Percentiles rank a stretch among this genome's conserved stretches.
phyloP scores from a whole-genome alignment of 2,888 invertebrate species.

The Drosophila kambysellisi region DNA sequence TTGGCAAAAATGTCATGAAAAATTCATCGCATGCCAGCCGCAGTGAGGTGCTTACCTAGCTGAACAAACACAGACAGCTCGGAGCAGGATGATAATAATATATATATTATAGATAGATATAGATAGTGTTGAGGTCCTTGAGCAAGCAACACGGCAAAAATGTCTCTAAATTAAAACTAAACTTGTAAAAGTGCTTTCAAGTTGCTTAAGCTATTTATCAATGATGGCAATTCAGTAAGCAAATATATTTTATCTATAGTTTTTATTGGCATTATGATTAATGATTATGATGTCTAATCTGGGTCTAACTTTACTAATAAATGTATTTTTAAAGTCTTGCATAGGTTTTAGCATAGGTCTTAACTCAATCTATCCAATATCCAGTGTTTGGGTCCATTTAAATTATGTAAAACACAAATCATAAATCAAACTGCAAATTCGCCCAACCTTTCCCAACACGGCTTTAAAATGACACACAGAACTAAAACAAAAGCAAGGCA shows the following conservation, averaged over 20 bases:
- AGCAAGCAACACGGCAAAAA: slow-evolving; percentile 5
- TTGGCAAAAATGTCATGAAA: slow-evolving; percentile 76
- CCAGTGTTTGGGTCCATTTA: neutral
- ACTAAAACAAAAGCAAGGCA: slow-evolving; percentile 28
- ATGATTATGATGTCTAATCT: neutral
- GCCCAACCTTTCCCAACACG: slow-evolving; percentile 32
- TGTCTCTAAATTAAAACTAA: slow-evolving; percentile 3
- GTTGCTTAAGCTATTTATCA: neutral
- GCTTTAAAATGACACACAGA: slow-evolving; percentile 31
- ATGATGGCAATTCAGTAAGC: neutral
- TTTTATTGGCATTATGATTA: neutral
- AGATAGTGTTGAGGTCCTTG: slow-evolving; percentile 9
- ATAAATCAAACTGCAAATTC: slow-evolving; percentile 52
- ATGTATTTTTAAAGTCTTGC: neutral
- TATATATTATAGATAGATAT: neutral
- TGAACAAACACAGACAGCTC: slow-evolving; percentile 36
- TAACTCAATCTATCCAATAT: neutral
- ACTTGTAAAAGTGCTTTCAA: neutral
- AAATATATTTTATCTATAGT: neutral
- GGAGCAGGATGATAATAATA: slow-evolving; percentile 10
- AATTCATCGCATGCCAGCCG: slow-evolving; percentile 74
- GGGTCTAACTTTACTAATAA: neutral
- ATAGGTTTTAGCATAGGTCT: too few species aligned
- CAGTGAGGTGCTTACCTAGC: slow-evolving; percentile 51
- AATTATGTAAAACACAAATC: slow-evolving; percentile 10